These are phyloP conservation scores for Megalops cyprinoides DNA, from an alignment of 2,797 vertebrate genomes.

Conservation along the genomic window DNA sequence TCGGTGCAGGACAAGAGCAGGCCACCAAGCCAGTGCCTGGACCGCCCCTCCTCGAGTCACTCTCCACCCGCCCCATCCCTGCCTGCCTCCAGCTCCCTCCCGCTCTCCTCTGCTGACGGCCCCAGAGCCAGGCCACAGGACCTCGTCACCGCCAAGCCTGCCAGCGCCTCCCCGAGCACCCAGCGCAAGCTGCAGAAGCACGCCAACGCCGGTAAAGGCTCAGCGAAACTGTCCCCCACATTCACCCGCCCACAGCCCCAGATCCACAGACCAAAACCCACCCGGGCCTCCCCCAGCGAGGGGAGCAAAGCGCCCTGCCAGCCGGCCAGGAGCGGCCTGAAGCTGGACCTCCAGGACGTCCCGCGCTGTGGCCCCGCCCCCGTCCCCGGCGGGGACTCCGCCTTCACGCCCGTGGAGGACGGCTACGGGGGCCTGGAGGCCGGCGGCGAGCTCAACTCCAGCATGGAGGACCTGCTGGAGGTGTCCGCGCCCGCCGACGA, in stretches of 20 bases:
- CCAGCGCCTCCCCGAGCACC: conserved; percentile 73
- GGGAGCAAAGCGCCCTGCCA: conserved; percentile 58
- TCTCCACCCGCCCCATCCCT: conserved; percentile 65
- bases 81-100: conserved; percentile 65
- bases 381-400: conserved; percentile 81
- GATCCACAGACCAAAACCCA: conserved; percentile 84
- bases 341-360: conserved; percentile 73
- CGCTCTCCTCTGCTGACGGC: conserved; percentile 68
- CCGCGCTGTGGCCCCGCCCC: conserved; percentile 53
- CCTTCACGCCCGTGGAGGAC: conserved; percentile 85
- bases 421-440: conserved; percentile 70
- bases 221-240: conserved; percentile 77
- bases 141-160: conserved; percentile 75
- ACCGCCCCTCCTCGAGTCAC: conserved; percentile 68
- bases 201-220: conserved; percentile 64
- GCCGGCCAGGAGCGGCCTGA: conserved; percentile 67
- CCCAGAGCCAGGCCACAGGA: conserved; percentile 77
- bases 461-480: conserved; percentile 85
- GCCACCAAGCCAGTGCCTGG: conserved; percentile 77
- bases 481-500: conserved; percentile 73
- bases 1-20: conserved; percentile 77
- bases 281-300: conserved; percentile 66
- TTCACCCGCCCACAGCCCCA: conserved; percentile 78
- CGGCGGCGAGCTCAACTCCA: conserved; percentile 84
- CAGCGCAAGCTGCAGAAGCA: conserved; percentile 77